These are phyloP conservation scores for Coregonus clupeaformis DNA, from an alignment of 2,113 vertebrate species.

Conservation along the genomic window DNA sequence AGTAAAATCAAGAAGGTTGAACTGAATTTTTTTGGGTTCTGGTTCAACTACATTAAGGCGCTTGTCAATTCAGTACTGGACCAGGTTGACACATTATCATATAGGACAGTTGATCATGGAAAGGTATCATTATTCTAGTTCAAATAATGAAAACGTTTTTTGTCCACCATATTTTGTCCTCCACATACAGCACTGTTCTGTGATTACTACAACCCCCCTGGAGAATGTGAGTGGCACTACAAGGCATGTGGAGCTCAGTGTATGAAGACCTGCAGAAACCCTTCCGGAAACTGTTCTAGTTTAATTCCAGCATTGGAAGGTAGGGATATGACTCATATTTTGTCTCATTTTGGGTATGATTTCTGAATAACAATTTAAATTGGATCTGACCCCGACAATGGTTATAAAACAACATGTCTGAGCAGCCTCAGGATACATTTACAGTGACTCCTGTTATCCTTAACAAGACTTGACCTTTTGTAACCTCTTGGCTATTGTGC, in stretches of 20 bases:
- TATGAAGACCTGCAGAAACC: slow-evolving; percentile 89
- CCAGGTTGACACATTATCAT: no score
- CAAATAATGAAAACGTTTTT: background rate
- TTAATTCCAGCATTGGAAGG: slow-evolving; percentile 61
- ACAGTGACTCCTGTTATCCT: no score
- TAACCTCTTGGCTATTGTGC: background rate
- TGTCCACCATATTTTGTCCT: slow-evolving; percentile 75
- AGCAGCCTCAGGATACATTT: no score
- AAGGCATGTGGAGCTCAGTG: slow-evolving; percentile 86
- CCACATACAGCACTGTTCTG: slow-evolving; percentile 66
- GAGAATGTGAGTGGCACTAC: slow-evolving; percentile 91
- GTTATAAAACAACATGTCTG: no score
- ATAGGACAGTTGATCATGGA: no score
- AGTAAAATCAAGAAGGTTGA: background rate
- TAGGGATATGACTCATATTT: no score
- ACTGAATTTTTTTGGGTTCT: background rate
- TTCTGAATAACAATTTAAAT: no score
- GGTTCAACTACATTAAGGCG: background rate
- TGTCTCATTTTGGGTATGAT: no score
- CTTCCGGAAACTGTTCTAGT: slow-evolving; percentile 77
- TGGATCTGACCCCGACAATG: no score
- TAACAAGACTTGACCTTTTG: background rate
- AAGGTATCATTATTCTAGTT: background rate
- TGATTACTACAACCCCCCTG: slow-evolving; percentile 87
- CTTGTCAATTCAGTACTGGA: background rate